Evolutionary conservation across 2,888 invertebrate genomes (phyloP), one percentile per base, ranked within the genome.

Genomic region (Chrysolina haemoptera): DNA sequence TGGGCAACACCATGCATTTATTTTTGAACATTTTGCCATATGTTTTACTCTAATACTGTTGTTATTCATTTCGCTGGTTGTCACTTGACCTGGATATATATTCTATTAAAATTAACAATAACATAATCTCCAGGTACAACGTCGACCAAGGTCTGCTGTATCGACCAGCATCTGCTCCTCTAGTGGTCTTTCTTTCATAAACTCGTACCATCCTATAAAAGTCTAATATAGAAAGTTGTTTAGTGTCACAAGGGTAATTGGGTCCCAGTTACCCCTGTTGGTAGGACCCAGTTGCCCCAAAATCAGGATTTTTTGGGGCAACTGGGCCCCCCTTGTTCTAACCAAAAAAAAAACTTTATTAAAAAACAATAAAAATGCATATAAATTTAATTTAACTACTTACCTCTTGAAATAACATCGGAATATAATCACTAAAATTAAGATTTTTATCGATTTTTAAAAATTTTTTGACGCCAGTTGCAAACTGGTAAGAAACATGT

Each of bases 221-320:
- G 43, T n/a, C n/a, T 12, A 9, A 1, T 16, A n/a, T 11, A 18
- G 12, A 18, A 43, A 46, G 5, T 3, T 18, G 2, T 6, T 10
- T 12, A 18, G 20, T 18, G 8, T 11, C 14, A 12, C 9, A 65
- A 20, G 62, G 40, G 46, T 41, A 16, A 62, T 62, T 46, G n/a
- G 10, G 62, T 46, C 35, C 62, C 62, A 68, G 18, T 55, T 68
- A 59, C 55, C 59, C n/a, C n/a, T 41, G 43, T 14, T 16, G 12
- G 27, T 62, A 27, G 46, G 68, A 22, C 62, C 68, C 62, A 68
- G 9, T 62, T 62, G 48, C 62, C 68, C 62, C 68, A 20, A 68
- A 62, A 22, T 12, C 9, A 12, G 0, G 62, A 62, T 27, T 62
- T n/a, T 48, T 11, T 2, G 43, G 68, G 68, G 46, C 1, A 68